Evolutionary conservation across 2,113 vertebrate species (phyloP).

Genomic region (Platichthys stellatus): DNA sequence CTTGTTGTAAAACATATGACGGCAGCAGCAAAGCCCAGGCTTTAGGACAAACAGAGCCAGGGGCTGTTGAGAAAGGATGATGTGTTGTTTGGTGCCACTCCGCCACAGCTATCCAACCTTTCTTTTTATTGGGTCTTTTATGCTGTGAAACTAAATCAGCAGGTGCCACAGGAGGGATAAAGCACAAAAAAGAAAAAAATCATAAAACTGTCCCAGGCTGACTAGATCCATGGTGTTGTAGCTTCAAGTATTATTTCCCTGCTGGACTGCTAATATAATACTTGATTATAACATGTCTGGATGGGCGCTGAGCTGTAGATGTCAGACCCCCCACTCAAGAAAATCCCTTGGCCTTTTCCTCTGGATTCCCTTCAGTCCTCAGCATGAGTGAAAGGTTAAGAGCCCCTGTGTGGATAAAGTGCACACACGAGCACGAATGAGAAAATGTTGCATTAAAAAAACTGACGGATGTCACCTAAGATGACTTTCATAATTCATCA

Average conservation of each 20-base stretch:
- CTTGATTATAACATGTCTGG: constrained; percentile 38
- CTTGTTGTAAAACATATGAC: constrained; percentile 9
- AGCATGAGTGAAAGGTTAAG: constrained; percentile 3
- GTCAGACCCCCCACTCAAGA: neutral
- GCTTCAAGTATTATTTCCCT: constrained; percentile 6
- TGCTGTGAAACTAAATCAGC: constrained; percentile 39
- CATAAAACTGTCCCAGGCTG: constrained; percentile 45
- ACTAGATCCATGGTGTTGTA: constrained; percentile 1
- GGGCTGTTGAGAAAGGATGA: neutral
- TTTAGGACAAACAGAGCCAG: constrained; percentile 28
- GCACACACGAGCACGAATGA: neutral
- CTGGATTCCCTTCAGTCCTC: constrained; percentile 1
- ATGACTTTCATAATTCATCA: constrained; percentile 22
- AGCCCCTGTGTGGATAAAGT: neutral
- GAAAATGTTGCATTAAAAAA: neutral
- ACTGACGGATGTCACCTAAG: constrained; percentile 7
- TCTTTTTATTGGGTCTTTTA: constrained; percentile 39
- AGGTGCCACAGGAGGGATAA: constrained; percentile 25
- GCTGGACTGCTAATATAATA: constrained; percentile 40
- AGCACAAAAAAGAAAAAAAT: constrained; percentile 18
- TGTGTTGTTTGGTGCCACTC: constrained; percentile 14
- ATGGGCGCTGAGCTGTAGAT: constrained; percentile 4
- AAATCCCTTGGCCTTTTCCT: constrained; percentile 20
- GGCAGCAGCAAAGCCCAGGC: neutral
- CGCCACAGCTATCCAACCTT: constrained; percentile 9